phyloP scores from a whole-genome alignment of 2,888 invertebrate species.

The Amphipoea lucens region DNA sequence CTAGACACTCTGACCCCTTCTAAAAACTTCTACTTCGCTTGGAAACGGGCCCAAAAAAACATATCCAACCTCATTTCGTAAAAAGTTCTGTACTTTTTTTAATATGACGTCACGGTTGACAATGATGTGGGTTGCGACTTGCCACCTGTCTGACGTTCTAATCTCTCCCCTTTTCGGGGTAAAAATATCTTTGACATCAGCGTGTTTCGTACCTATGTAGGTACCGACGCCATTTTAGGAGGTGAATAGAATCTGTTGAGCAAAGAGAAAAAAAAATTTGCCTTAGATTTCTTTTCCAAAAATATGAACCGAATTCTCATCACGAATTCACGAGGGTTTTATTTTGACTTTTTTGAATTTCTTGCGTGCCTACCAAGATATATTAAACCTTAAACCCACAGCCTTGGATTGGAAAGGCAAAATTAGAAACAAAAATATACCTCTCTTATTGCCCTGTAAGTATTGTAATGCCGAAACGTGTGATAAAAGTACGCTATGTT shows the following conservation, averaged over 20 bases:
- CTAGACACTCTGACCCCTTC: conserved; percentile 7
- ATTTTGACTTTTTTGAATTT: background rate
- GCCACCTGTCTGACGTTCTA: conserved; percentile 56
- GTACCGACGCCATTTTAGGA: background rate
- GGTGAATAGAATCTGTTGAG: conserved; percentile 3
- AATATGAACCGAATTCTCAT: background rate
- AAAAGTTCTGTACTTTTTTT: conserved; percentile 63
- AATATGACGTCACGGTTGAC: conserved; percentile 61
- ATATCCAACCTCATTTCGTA: conserved; percentile 46
- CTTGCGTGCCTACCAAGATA: background rate
- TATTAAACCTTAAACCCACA: background rate
- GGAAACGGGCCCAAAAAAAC: conserved; percentile 41
- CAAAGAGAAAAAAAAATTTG: conserved; percentile 13
- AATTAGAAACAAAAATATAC: background rate
- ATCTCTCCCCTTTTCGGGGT: conserved; percentile 48
- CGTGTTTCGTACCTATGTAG: background rate
- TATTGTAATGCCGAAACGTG: background rate
- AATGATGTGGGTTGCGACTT: conserved; percentile 60
- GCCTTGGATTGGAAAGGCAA: background rate
- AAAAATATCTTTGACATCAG: conserved; percentile 61
- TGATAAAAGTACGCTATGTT: background rate
- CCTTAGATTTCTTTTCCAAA: background rate
- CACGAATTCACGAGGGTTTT: background rate
- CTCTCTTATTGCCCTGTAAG: background rate
- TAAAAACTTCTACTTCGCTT: conserved; percentile 36